Evolutionary conservation across 2,888 invertebrate genomes (phyloP).

Genomic region (Phortica magna): DNA sequence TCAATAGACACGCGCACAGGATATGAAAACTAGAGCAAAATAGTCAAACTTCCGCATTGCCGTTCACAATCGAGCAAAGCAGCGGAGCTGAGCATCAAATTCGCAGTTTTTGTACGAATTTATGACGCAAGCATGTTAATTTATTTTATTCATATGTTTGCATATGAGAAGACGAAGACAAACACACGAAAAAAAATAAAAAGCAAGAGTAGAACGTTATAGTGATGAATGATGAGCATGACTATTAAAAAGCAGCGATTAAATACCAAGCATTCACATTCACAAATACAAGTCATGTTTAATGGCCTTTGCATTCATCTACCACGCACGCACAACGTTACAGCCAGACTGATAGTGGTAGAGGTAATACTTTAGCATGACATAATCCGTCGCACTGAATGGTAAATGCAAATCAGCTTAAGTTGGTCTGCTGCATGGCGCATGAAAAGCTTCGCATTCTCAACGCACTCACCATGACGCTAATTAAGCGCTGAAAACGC

Average conservation of each 20-base stretch:
- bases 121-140: constrained; percentile 28
- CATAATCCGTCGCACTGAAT: constrained; percentile 40
- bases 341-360: not conserved
- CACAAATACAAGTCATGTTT: constrained; percentile 18
- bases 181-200: not conserved
- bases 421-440: not conserved
- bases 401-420: constrained; percentile 27
- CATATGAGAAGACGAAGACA: not conserved
- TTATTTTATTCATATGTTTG: constrained; percentile 16
- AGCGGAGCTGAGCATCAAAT: not conserved
- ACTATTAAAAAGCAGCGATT: constrained; percentile 18
- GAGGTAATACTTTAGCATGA: constrained; percentile 34
- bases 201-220: not conserved
- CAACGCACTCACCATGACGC: constrained; percentile 36
- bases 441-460: too few species aligned
- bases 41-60: not conserved
- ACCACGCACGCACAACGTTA: not conserved
- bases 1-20: constrained; percentile 24
- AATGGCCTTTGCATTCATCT: constrained; percentile 15
- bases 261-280: not conserved
- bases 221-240: constrained; percentile 3
- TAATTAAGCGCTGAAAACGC: constrained; percentile 50
- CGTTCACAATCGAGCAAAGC: too few species aligned
- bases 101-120: constrained; percentile 16
- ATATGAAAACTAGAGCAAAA: not conserved